These are phyloP conservation scores for Sebastiscus albofasciatus DNA, from an alignment of 2,797 vertebrate genomes.

Conservation along the genomic window DNA sequence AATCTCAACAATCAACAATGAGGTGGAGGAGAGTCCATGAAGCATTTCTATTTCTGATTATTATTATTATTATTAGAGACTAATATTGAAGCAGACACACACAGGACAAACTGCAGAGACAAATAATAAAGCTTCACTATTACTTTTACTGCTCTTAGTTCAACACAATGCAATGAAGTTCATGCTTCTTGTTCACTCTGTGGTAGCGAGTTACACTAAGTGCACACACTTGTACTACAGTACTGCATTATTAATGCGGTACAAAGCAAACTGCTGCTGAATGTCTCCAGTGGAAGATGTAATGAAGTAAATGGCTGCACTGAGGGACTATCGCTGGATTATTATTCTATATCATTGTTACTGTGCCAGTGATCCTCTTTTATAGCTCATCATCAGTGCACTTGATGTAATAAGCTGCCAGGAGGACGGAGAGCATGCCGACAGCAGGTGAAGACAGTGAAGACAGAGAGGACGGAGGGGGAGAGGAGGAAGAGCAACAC, in stretches of 20 bases:
- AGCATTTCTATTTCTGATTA: constrained; percentile 1
- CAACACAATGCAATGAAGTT: constrained; percentile 16
- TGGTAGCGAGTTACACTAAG: constrained; percentile 54
- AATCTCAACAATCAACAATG: constrained; percentile 29
- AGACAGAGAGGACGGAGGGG: constrained; percentile 1
- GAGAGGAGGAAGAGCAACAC: background rate
- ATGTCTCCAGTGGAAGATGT: constrained; percentile 2
- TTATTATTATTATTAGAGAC: background rate
- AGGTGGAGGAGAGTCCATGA: constrained; percentile 38
- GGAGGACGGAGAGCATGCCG: constrained; percentile 58
- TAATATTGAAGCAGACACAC: constrained; percentile 9
- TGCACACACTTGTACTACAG: constrained; percentile 41
- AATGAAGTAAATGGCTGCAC: constrained; percentile 32
- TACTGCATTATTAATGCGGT: constrained; percentile 35
- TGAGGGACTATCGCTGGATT: constrained; percentile 14
- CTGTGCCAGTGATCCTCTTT: constrained; percentile 17
- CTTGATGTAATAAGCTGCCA: constrained; percentile 61
- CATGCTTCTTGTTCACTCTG: constrained; percentile 37
- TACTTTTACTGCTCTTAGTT: background rate
- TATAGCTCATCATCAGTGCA: constrained; percentile 51
- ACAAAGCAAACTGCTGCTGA: constrained; percentile 30
- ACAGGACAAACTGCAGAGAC: constrained; percentile 1
- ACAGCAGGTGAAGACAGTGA: constrained; percentile 54
- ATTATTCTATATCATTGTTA: constrained; percentile 7
- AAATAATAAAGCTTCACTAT: background rate